Evolutionary conservation across 2,888 invertebrate genomes (phyloP), one percentile per base, ranked within the genome.

Genomic region (Dryobota labecula): DNA sequence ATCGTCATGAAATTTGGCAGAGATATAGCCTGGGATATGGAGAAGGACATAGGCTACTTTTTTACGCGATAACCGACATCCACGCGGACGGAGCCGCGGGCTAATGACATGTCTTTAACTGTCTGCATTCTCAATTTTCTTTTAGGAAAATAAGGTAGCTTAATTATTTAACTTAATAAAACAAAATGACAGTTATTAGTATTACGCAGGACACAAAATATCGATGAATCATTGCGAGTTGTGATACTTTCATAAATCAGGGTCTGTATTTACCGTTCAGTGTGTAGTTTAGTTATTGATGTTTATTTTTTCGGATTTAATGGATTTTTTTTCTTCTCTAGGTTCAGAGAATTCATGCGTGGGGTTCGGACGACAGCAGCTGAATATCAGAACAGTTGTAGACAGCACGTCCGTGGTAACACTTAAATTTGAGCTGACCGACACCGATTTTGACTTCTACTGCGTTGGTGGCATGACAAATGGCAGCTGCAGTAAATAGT

Each of bases 161-260:
- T 20, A n/a, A 62, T 47, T 27, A 20, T 61, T 36, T 36, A 1
- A 24, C 18, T 56, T 30, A 62, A 57, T 43, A 57, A 33, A 41
- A 66, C 41, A 43, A 67, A 67, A 20, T 5, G n/a, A 66, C 13
- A 4, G n/a, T 45, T 18, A 66, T 36, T 63, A 65, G n/a, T n/a
- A n/a, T n/a, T 5, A 36, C 45, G 15, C n/a, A 13, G 20, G 13
- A 41, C 24, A 68, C 9, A 51, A 33, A 33, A 68, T 67, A 51
- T 43, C 33, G 68, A 43, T 67, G 20, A 53, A 36, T 67, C 33
- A 65, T 41, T 2, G 30, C 2, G 20, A 33, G 33, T 33, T 36
- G 36, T 36, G 36, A 67, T 24, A 41, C 9, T 68, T 41, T 53
- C 30, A 20, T 51, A 15, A 51, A 43, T 36, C 7, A 36, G 7